Base-by-base conservation (phyloP, 1,140 invertebrate genomes). In the Ceratina calcarata region DNA sequence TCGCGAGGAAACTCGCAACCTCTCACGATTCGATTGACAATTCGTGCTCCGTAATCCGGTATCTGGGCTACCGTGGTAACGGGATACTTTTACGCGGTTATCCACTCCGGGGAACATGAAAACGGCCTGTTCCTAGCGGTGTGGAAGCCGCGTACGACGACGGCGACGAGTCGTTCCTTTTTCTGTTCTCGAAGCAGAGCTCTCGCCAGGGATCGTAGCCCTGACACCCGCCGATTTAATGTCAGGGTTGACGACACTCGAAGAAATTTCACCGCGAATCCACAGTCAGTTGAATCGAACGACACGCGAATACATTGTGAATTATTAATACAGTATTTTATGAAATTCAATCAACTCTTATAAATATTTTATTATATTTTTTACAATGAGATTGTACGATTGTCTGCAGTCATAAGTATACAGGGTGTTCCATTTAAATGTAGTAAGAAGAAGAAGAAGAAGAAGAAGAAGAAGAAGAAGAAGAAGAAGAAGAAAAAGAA, bases 31-130 rank as follows among this genome's bases (percentile, higher is more conserved):
- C 83, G 83, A 91, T 90, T 89, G 89, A 90, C 90, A 90, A 91
- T 90, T 89, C 86, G 84, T 88, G 89, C 88, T 88, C 78, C 87
- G 87, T 90, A 90, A 90, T 88, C 87, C 86, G 90, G 90, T 91
- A 91, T 91, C 90, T 90, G 89, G 90, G 89, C 87, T 91, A 90
- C 76, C 77, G 66, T 82, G 78, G 85, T 91, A 91, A 91, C 90
- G 90, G 90, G 90, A 91, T 83, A 90, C 86, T 77, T 90, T 89
- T 86, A 87, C 87, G 88, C 83, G 89, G 84, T 86, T 90, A 78
- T 86, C 74, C 74, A 78, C 75, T 70, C 69, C 18, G 74, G 24
- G 61, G 76, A 82, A 83, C 83, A 60, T 83, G 83, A 73, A 85
- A 85, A 83, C 74, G 24, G 60, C 45, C 53, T 49, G 37, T 76